A percentile compares a stretch with the other conserved stretches of the same genome.
Conservation (phyloP, 2,888 invertebrate species). For the Rotaria socialis region DNA sequence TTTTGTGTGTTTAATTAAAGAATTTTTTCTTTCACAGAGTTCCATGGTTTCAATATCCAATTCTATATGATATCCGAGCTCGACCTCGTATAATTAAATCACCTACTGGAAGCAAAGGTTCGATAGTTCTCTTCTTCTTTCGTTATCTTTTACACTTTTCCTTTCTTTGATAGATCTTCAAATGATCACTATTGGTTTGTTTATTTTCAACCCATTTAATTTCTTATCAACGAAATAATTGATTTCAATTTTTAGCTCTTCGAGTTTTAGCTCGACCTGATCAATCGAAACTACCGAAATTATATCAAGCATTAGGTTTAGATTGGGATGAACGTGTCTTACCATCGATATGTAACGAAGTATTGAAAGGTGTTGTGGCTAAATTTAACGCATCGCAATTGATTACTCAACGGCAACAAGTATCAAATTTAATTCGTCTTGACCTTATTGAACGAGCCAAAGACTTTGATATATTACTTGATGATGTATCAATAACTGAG, state of each 20-base stretch:
- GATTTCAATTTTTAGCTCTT: constrained; percentile 62
- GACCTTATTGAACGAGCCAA: constrained; percentile 88
- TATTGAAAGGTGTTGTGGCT: constrained; percentile 94
- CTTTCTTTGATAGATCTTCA: constrained; percentile 72
- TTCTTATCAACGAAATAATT: too few species aligned
- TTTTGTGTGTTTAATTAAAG: not conserved
- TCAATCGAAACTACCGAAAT: constrained; percentile 71
- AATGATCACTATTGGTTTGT: constrained; percentile 86
- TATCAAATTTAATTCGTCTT: constrained; percentile 80
- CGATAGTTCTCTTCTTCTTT: not conserved
- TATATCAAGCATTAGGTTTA: constrained; percentile 83
- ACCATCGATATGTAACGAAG: constrained; percentile 98
- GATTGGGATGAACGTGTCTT: constrained; percentile 96
- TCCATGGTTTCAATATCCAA: constrained; percentile 98
- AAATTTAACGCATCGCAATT: constrained; percentile 99
- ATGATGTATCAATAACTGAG: constrained; percentile 97
- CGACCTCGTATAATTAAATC: constrained; percentile 92
- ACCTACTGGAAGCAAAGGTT: constrained; percentile 81
- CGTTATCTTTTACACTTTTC: not conserved
- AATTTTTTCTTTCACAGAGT: constrained; percentile 62
- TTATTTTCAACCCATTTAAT: not conserved
- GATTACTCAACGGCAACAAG: constrained; percentile 95
- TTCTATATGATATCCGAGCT: constrained; percentile 98
- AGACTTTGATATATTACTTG: constrained; percentile 95
- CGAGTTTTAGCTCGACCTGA: constrained; percentile 92